These are phyloP conservation scores for Hedya salicella DNA, from an alignment of 2,888 invertebrate genomes.

Conservation along the genomic window DNA sequence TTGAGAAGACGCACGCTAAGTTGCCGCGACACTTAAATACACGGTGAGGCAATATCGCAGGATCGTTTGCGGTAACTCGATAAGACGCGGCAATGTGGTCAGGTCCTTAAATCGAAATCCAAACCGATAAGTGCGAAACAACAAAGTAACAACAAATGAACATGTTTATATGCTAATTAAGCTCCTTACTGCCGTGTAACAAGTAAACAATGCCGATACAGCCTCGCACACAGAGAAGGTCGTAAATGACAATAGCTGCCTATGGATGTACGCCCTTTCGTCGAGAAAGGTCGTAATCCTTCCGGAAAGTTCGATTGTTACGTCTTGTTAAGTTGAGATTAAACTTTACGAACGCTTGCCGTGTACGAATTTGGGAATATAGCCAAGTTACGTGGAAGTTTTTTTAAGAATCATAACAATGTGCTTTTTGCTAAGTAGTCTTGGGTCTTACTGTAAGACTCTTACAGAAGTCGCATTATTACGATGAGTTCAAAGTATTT, in stretches of 20 bases:
- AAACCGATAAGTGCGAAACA: neutral
- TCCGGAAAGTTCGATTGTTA: constrained; percentile 20
- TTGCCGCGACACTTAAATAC: too few relatives aligned
- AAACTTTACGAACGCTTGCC: constrained; percentile 3
- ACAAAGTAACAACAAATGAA: constrained; percentile 6
- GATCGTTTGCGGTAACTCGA: too few relatives aligned
- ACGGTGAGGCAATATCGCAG: too few relatives aligned
- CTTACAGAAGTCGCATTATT: neutral
- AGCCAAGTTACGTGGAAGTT: constrained; percentile 3
- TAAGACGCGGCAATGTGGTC: too few relatives aligned
- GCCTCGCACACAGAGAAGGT: neutral
- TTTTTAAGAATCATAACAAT: constrained; percentile 16
- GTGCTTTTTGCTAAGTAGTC: constrained; percentile 3
- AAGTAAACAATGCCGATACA: constrained; percentile 3
- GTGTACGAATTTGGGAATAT: neutral
- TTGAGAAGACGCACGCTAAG: too few relatives aligned
- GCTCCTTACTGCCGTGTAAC: constrained; percentile 10
- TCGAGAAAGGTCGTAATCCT: neutral
- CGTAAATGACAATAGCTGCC: neutral
- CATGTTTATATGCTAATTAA: constrained; percentile 23
- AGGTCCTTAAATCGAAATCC: neutral
- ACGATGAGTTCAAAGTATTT: too few relatives aligned
- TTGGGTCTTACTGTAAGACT: neutral
- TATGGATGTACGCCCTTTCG: neutral
- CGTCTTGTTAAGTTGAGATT: neutral